Conservation (phyloP, 2,888 invertebrate species). For the Marronus borbonicus region DNA sequence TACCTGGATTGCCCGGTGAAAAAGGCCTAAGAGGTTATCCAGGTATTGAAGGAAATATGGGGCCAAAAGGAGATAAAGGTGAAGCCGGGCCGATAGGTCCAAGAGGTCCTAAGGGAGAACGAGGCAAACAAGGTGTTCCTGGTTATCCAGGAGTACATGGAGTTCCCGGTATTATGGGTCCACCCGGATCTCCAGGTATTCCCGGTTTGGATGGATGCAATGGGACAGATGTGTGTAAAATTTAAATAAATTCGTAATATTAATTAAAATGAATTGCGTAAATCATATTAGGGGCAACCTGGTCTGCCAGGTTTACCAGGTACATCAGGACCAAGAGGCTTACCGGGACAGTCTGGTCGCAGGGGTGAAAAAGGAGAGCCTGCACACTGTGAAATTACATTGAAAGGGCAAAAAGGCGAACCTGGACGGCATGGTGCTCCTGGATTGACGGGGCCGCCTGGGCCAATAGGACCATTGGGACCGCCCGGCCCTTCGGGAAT, state of each 20-base stretch:
- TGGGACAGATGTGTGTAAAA: slow-evolving; percentile 87
- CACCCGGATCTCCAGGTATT: slow-evolving; percentile 81
- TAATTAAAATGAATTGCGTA: slow-evolving; percentile 4
- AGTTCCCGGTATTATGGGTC: slow-evolving; percentile 81
- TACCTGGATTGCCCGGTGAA: slow-evolving; percentile 80
- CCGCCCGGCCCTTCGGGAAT: slow-evolving; percentile 76
- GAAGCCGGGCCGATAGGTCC: slow-evolving; percentile 87
- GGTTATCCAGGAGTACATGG: slow-evolving; percentile 88
- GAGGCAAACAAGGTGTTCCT: slow-evolving; percentile 89
- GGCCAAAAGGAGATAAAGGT: slow-evolving; percentile 92
- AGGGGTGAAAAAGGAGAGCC: slow-evolving; percentile 88
- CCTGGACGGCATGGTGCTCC: slow-evolving; percentile 83
- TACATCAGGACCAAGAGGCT: slow-evolving; percentile 83
- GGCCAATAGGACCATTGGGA: slow-evolving; percentile 77
- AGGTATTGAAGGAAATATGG: slow-evolving; percentile 88
- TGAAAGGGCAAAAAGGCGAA: slow-evolving; percentile 91
- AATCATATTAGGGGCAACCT: slow-evolving; percentile 77
- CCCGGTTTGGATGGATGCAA: slow-evolving; percentile 96
- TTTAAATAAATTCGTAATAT: neutral
- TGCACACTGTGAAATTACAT: slow-evolving; percentile 79
- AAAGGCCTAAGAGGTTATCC: slow-evolving; percentile 86
- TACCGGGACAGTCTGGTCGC: slow-evolving; percentile 77
- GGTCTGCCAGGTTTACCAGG: slow-evolving; percentile 83
- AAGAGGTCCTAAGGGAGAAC: slow-evolving; percentile 87
- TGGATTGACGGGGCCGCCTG: slow-evolving; percentile 78